phyloP scores from a whole-genome alignment of 2,888 invertebrate genomes.

The Strigamia transsilvanica region DNA sequence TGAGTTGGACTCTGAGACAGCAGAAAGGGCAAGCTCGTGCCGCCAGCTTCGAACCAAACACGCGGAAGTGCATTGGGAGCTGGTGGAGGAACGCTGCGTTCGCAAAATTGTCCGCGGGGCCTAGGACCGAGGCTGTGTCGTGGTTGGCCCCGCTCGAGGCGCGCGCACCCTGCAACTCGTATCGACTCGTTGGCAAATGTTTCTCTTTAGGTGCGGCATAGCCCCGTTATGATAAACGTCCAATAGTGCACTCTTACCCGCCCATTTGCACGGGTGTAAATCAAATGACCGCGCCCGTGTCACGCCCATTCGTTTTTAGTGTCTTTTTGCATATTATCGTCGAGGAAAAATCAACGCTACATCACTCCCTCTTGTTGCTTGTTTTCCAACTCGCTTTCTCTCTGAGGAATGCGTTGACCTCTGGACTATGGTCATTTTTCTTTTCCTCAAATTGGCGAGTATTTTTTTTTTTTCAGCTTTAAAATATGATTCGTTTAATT shows the following conservation, averaged over 20 bases:
- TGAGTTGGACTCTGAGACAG: neutral
- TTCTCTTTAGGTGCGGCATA: slow-evolving; percentile 28
- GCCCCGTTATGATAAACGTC: slow-evolving; percentile 46
- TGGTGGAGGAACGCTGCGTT: slow-evolving; percentile 19
- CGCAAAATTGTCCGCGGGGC: slow-evolving; percentile 35
- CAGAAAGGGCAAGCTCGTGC: slow-evolving; percentile 35
- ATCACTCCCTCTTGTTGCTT: neutral
- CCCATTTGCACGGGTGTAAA: slow-evolving; percentile 37
- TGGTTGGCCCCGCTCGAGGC: slow-evolving; percentile 46
- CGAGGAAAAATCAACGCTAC: neutral
- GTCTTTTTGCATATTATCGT: neutral
- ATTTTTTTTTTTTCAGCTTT: neutral
- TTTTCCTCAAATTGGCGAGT: neutral
- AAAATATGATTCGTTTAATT: slow-evolving; percentile 18
- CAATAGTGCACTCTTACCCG: slow-evolving; percentile 34
- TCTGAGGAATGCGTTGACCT: neutral
- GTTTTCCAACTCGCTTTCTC: neutral
- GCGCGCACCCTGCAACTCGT: slow-evolving; percentile 21
- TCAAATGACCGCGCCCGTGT: slow-evolving; percentile 47
- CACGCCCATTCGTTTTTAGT: slow-evolving; percentile 23
- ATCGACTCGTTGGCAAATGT: slow-evolving; percentile 28
- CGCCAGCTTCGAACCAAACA: slow-evolving; percentile 37
- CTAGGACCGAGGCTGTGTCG: slow-evolving; percentile 47
- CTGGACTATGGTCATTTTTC: slow-evolving; percentile 34
- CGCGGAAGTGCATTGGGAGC: slow-evolving; percentile 47